Evolutionary conservation across 92 coral and sea anemone species (phyloP), one percentile per base, ranked within the genome.

Genomic region (Zoanthus sociatus): DNA sequence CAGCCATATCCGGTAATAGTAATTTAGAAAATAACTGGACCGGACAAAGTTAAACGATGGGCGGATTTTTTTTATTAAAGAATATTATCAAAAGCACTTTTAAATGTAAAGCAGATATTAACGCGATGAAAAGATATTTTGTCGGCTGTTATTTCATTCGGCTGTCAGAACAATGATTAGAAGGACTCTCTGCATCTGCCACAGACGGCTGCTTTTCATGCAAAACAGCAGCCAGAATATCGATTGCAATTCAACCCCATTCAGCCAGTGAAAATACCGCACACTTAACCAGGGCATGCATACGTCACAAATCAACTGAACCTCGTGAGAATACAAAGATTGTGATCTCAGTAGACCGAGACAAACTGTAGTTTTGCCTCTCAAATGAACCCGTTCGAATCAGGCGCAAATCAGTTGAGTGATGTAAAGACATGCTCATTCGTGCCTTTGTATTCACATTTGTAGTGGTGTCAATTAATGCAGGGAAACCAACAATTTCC

Each of bases 191-290:
- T 44, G 15, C 17, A 6, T 12, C 14, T 81, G 55, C 63, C 70
- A 47, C 60, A 81, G 85, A 53, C 46, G 85, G 85, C 85, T 81
- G 85, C 85, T 66, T 81, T 81, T 81, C 45, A 81, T 81, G 45
- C 74, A 81, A 81, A 81, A 66, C 63, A 81, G 73, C n/a, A n/a
- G n/a, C n/a, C 13, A 42, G 73, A 66, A 64, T 81, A 81, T 81
- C 74, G 85, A 81, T 81, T 81, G 85, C 56, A 20, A 4, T 81
- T 73, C 75, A 51, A 81, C 73, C 11, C 42, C 33, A 60, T 12
- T 81, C 75, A 46, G 30, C 58, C 73, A 67, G 73, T 81, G 6
- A 64, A 44, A 81, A 53, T 76, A 54, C 26, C 64, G 84, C 42
- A 64, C 84, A 64, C 84, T 79, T 79, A 20, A 69, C 54, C 12